These are phyloP conservation scores for Drosophila chauvacae DNA, from an alignment of 1,140 invertebrate species.

Conservation along the genomic window DNA sequence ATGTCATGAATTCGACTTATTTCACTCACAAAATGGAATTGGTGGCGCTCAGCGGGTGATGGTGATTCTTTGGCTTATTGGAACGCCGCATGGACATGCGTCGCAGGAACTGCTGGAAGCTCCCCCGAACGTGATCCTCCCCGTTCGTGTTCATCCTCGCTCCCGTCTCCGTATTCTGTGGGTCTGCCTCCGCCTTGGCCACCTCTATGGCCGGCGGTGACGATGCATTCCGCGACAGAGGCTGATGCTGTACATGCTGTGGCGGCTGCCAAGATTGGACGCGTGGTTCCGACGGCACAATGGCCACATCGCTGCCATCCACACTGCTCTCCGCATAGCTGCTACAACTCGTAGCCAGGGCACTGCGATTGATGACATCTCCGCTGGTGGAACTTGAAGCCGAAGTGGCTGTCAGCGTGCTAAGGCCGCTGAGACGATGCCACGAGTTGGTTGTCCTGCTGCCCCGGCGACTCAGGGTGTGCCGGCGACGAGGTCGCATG, in stretches of 20 bases:
- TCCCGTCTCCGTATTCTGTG: background rate
- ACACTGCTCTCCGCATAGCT: conserved; percentile 62
- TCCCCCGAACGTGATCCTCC: conserved; percentile 45
- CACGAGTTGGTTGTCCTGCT: conserved; percentile 61
- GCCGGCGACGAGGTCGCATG: conserved; percentile 68
- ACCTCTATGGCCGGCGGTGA: conserved; percentile 72
- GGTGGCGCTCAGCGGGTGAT: conserved; percentile 67
- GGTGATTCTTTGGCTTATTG: conserved; percentile 69
- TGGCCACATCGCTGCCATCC: conserved; percentile 47
- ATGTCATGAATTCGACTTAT: background rate
- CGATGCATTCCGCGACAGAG: conserved; percentile 70
- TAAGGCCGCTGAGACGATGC: conserved; percentile 67
- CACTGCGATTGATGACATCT: conserved; percentile 59
- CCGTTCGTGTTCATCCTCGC: background rate
- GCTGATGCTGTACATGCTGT: conserved; percentile 53
- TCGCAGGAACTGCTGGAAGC: conserved; percentile 81
- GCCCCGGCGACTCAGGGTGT: conserved; percentile 37
- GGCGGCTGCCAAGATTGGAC: conserved; percentile 55
- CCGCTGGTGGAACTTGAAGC: conserved; percentile 67
- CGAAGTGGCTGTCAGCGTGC: conserved; percentile 67
- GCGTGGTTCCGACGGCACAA: conserved; percentile 24
- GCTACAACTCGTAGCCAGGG: conserved; percentile 66
- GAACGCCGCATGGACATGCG: conserved; percentile 82
- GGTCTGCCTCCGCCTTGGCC: conserved; percentile 3
- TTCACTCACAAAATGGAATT: conserved; percentile 77